Base-by-base conservation (phyloP, 2,113 vertebrate species). In the Pteruthius melanotis region DNA sequence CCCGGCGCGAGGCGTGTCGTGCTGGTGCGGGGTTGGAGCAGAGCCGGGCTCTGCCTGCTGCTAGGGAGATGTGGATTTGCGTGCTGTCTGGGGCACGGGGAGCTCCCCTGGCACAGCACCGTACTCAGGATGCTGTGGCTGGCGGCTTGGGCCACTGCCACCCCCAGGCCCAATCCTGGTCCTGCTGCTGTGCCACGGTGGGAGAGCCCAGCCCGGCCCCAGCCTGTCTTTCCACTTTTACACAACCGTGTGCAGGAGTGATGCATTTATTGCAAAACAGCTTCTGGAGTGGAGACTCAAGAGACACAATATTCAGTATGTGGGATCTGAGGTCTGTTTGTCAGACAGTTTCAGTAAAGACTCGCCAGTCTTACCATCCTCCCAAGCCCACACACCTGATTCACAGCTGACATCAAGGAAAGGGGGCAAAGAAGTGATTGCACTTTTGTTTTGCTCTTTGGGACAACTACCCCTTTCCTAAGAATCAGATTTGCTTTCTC, bases 201-300 rank as follows among this genome's bases (percentile, higher is more conserved):
- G 68, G 30, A 66, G 10, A 77, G 40, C 52, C 2, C 72, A 1
- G 83, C 89, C 72, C 10, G 31, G 85, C 35, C 85, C 44, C 87
- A 56, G 87, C 85, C 59, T 47, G 92, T 83, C 88, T 97, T 96
- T 96, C 95, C 95, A 33, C 94, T 95, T 95, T 92, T 96, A n/a
- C 95, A 93, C 93, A 94, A 95, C 56, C 14, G 10, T 1, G 74
- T 57, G 45, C 77, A 35, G 42, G 66, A 86, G 40, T 91, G 79
- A 93, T 93, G 85, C 44, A 21, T 78, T 76, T 49, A 42, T 95
- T 97, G 91, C 96, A 93, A 95, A 89, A 95, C 78, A 80, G 54
- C 81, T 42, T 12, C 63, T 61, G 89, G 94, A 84, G 42, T 7
- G 23, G 69, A 89, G 84, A 3, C 52, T 61, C 72, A 1, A 15